Base-by-base conservation (phyloP, 1,140 invertebrate genomes). In the Trichomalopsis sarcophagae region DNA sequence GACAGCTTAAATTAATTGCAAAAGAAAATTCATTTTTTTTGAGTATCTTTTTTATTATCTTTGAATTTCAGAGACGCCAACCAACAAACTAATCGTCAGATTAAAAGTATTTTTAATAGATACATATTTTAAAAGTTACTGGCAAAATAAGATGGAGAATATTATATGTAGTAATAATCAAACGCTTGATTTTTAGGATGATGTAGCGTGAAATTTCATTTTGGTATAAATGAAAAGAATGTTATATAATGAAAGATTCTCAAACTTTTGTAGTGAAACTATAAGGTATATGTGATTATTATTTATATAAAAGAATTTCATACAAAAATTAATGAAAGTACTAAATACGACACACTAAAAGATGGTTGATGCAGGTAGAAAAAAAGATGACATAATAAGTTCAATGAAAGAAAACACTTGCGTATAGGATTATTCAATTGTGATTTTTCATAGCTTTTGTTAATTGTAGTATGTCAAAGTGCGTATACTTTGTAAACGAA, bases 1-100 rank as follows among this genome's bases (percentile, higher is more conserved):
- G 21, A 13, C n/a, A 62, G 40, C 68, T 81, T 73, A n/a, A 73
- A 73, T 73, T 73, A 23, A 10, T 47, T 55, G 10, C 10, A 73
- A 50, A 69, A 47, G 47, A 36, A 62, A 23, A 7, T 21, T 30
- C 0, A 13, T 44, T 36, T 66, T 47, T 4, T 36, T 2, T 81
- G 13, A 69, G 1, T 62, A 30, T 17, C 21, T 62, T 2, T 82
- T 30, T 82, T 75, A 55, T 71, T 50, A 71, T 84, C 40, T 84
- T 84, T 79, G 68, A 55, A 62, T 85, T 85, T 86, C 84, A 86
- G 84, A 86, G 33, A 27, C 66, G 33, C 10, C 84, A 86, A 17
- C 23, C 36, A 82, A 86, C 75, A 23, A 81, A n/a, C 0, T 85
- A 30, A 30, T 30, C 68, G 21, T 33, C 23, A 71, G 68, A 27